Percentiles rank a stretch among this genome's conserved stretches.
Conservation (phyloP, 37 sponge, comb jelly and placozoan genomes). For the Chondrilla cf. caribensis region DNA sequence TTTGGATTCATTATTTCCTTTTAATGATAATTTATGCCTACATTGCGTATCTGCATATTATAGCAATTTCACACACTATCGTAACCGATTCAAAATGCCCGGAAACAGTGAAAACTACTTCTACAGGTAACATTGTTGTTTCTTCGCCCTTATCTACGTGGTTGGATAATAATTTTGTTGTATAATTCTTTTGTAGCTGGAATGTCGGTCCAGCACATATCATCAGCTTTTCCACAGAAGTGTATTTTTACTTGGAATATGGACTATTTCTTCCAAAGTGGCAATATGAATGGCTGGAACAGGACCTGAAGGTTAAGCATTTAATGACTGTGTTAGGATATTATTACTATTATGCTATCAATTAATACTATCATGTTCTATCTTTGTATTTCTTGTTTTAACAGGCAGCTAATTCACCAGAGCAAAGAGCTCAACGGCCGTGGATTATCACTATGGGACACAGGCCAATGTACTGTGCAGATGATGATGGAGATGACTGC, state of each 20-base stretch:
- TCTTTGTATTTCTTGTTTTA: not conserved
- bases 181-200: constrained; percentile 10
- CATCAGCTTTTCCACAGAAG: constrained; percentile 59
- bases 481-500: constrained; percentile 44
- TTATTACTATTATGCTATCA: not conserved
- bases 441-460: constrained; percentile 64
- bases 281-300: constrained; percentile 50
- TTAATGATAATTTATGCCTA: too few species aligned
- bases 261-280: constrained; percentile 9
- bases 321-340: not conserved
- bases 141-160: not conserved
- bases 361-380: not conserved
- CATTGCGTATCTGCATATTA: too few species aligned
- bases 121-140: not conserved
- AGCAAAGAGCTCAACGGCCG: constrained; percentile 24
- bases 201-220: constrained; percentile 44
- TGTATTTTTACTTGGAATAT: constrained; percentile 35
- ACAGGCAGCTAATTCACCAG: constrained; percentile 17
- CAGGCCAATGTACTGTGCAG: constrained; percentile 68
- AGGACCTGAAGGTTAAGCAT: constrained; percentile 34
- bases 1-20: too few species aligned
- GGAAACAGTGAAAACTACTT: constrained; percentile 16
- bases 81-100: constrained; percentile 53
- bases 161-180: not conserved
- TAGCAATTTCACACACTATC: constrained; percentile 55